These are phyloP conservation scores for Sycophila sp. DNA, from an alignment of 1,140 invertebrate species.

Conservation along the genomic window DNA sequence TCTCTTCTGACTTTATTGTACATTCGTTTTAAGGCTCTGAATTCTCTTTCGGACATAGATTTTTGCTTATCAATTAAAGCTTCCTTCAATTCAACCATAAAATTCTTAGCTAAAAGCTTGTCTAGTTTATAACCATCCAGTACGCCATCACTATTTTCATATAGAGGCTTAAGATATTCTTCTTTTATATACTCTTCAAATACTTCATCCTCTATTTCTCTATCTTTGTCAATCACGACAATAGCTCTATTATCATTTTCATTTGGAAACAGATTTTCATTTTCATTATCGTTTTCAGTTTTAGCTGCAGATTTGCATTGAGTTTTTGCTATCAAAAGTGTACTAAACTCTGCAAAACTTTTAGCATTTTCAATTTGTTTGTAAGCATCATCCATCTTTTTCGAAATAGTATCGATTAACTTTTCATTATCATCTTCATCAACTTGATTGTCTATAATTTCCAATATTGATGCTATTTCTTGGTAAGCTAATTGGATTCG, in stretches of 20 bases:
- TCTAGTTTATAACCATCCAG: slow-evolving; percentile 50
- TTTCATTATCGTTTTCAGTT: neutral
- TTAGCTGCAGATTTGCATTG: slow-evolving; percentile 17
- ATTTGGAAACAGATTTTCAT: slow-evolving; percentile 12
- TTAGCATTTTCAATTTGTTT: slow-evolving; percentile 55
- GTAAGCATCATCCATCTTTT: slow-evolving; percentile 50
- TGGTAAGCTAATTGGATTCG: slow-evolving; percentile 55
- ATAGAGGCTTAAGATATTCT: slow-evolving; percentile 55
- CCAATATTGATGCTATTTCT: slow-evolving; percentile 48
- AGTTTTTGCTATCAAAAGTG: slow-evolving; percentile 50
- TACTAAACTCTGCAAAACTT: slow-evolving; percentile 56
- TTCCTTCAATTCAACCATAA: slow-evolving; percentile 62
- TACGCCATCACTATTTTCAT: slow-evolving; percentile 47
- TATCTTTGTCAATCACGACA: slow-evolving; percentile 48
- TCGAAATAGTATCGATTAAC: slow-evolving; percentile 37
- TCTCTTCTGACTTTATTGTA: slow-evolving; percentile 40
- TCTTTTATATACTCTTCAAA: slow-evolving; percentile 64
- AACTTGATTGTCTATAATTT: slow-evolving; percentile 48
- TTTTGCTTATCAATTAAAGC: slow-evolving; percentile 59
- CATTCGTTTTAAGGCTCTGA: slow-evolving; percentile 56
- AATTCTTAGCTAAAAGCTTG: slow-evolving; percentile 55
- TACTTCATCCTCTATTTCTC: slow-evolving; percentile 62
- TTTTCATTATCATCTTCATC: slow-evolving; percentile 39
- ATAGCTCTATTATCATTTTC: slow-evolving; percentile 22
- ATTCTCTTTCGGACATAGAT: slow-evolving; percentile 59